Evolutionary conservation across 2,797 vertebrate species (phyloP).

Genomic region (Scolopax bukidnonensis): DNA sequence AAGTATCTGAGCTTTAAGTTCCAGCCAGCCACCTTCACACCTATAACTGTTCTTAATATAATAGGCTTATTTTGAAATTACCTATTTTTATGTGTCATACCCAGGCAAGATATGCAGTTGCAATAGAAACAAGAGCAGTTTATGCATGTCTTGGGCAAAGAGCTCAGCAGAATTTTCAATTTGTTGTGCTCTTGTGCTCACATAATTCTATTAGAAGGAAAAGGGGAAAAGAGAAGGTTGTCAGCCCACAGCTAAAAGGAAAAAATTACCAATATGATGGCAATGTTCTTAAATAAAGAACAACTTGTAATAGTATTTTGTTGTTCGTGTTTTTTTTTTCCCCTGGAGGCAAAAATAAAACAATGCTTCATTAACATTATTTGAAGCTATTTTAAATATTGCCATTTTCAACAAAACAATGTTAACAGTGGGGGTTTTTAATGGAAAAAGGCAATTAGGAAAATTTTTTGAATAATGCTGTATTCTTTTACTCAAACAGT

Average conservation of each 20-base stretch:
- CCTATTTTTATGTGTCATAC: slow-evolving; percentile 3
- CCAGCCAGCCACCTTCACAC: not conserved
- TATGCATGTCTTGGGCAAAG: not conserved
- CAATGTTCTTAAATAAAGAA: slow-evolving; percentile 10
- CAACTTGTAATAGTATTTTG: not conserved
- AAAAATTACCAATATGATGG: not conserved
- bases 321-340: not conserved
- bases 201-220: not conserved
- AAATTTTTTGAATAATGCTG: not conserved
- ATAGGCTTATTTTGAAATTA: slow-evolving; percentile 28
- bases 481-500: not conserved
- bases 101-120: not conserved
- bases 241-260: slow-evolving; percentile 11
- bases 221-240: not conserved
- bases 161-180: slow-evolving; percentile 11
- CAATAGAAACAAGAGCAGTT: not conserved
- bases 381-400: slow-evolving; percentile 58
- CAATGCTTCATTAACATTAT: slow-evolving; percentile 47
- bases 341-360: slow-evolving; percentile 38
- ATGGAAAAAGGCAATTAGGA: not conserved
- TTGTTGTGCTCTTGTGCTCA: not conserved
- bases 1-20: not conserved
- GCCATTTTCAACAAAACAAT: slow-evolving; percentile 27
- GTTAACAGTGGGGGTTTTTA: not conserved
- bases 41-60: not conserved